Evolutionary conservation across 2,888 invertebrate species (phyloP).

Genomic region (Epinotia demarniana): DNA sequence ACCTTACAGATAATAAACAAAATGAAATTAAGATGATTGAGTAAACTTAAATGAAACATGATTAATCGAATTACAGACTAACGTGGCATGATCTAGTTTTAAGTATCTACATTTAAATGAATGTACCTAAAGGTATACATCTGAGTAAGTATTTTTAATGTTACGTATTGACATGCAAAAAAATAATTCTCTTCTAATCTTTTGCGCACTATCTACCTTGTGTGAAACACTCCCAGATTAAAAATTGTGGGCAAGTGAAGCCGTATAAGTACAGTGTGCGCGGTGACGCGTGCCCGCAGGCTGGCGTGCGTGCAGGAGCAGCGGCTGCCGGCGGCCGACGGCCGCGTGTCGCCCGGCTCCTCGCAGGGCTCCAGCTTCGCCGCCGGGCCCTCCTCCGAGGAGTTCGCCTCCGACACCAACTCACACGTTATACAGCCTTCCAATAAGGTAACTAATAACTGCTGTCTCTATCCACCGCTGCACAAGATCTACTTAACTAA

Average conservation of each 20-base stretch:
- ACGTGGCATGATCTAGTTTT: no score
- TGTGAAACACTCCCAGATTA: not conserved
- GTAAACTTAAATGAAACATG: not conserved
- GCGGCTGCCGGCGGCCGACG: slow-evolving; percentile 88
- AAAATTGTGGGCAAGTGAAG: not conserved
- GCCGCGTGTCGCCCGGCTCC: slow-evolving; percentile 86
- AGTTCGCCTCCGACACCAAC: slow-evolving; percentile 83
- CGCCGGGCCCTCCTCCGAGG: slow-evolving; percentile 77
- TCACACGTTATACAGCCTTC: slow-evolving; percentile 75
- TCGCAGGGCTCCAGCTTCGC: slow-evolving; percentile 77
- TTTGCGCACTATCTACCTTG: not conserved
- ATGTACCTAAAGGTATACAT: no score
- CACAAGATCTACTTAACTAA: slow-evolving; percentile 39
- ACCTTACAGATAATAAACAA: not conserved
- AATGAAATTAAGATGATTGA: not conserved
- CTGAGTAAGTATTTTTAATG: no score
- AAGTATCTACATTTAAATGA: no score
- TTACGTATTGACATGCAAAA: no score
- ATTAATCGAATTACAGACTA: no score
- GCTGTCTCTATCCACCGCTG: not conserved
- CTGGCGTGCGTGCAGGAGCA: slow-evolving; percentile 99
- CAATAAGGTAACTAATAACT: slow-evolving; percentile 87
- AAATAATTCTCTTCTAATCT: no score
- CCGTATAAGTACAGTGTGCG: no score
- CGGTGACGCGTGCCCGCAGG: slow-evolving; percentile 75